A percentile compares a stretch with the other conserved stretches of the same genome.
Evolutionary conservation across 1,140 invertebrate genomes (phyloP).

Genomic region (Atta cephalotes): DNA sequence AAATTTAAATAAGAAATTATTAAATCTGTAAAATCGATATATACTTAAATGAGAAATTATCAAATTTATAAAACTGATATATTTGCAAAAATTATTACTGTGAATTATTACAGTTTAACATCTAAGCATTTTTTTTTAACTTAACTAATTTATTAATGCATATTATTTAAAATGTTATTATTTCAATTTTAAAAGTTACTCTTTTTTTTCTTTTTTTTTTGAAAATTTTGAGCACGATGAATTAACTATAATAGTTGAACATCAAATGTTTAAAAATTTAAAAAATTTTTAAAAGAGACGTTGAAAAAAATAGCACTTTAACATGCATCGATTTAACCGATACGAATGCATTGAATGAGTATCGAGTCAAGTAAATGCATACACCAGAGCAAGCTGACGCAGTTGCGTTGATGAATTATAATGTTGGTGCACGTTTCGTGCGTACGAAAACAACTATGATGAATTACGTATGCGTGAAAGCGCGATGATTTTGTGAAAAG

Average conservation of each 20-base stretch:
- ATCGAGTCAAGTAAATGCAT: not conserved
- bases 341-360: not conserved
- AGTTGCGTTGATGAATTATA: conserved; percentile 18
- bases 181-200: no score
- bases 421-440: not conserved
- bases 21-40: not conserved
- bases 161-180: no score
- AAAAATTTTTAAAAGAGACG: not conserved
- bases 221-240: no score
- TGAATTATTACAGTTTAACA: no score
- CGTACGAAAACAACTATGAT: not conserved
- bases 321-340: not conserved
- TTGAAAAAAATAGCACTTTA: conserved; percentile 19
- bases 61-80: not conserved
- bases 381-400: not conserved
- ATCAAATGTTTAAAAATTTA: not conserved
- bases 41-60: not conserved
- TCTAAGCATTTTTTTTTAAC: no score
- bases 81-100: no score
- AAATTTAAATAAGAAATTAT: not conserved
- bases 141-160: no score
- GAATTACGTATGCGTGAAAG: conserved; percentile 22
- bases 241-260: no score
- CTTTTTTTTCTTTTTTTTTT: no score
- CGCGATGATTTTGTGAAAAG: not conserved